Conservation (phyloP, 2,888 invertebrate species). For the Cantharis nigra region DNA sequence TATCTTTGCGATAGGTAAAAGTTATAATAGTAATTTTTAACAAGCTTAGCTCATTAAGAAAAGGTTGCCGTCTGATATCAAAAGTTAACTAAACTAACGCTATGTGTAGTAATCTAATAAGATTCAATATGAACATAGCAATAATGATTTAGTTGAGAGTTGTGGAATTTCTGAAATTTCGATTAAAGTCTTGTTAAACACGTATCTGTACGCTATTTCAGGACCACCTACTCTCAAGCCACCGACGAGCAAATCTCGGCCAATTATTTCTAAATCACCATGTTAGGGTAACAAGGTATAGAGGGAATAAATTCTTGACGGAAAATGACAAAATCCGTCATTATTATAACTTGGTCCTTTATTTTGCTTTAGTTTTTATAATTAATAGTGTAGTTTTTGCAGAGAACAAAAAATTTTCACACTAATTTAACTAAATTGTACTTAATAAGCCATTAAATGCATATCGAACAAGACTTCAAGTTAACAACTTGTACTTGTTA, state of each 20-base stretch:
- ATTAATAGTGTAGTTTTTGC: background rate
- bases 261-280: slow-evolving; percentile 35
- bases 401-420: background rate
- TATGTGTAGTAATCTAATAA: background rate
- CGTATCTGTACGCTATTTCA: slow-evolving; percentile 41
- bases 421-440: slow-evolving; percentile 43
- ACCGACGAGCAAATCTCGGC: slow-evolving; percentile 39
- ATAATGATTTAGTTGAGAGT: slow-evolving; percentile 48
- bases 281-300: slow-evolving; percentile 29
- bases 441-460: slow-evolving; percentile 43
- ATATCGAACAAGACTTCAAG: slow-evolving; percentile 36
- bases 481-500: slow-evolving; percentile 27
- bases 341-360: background rate
- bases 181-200: slow-evolving; percentile 51
- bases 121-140: slow-evolving; percentile 28
- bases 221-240: slow-evolving; percentile 39
- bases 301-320: slow-evolving; percentile 21
- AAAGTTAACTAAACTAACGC: background rate
- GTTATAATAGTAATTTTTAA: background rate
- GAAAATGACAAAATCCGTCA: slow-evolving; percentile 11
- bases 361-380: background rate
- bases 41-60: background rate
- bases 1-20: background rate
- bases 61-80: background rate
- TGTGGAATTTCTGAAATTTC: slow-evolving; percentile 52